A percentile compares a stretch with the other conserved stretches of the same genome.
These are phyloP conservation scores for Harpegnathos saltator DNA, from an alignment of 1,140 invertebrate species.

Conservation along the genomic window DNA sequence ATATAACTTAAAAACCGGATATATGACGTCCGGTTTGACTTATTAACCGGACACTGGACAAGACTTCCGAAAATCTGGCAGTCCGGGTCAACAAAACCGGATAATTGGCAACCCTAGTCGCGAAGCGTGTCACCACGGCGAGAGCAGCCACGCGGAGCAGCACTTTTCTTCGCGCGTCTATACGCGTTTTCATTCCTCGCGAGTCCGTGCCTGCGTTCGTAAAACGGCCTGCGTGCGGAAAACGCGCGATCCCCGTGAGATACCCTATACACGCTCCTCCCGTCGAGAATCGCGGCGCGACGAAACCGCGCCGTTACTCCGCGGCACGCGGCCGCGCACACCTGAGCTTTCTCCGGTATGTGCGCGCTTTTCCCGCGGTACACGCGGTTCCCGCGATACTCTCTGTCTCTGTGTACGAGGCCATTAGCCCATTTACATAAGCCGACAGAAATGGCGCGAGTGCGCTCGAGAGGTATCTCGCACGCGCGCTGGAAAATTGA, in stretches of 20 bases:
- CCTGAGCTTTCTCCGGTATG: slow-evolving; percentile 27
- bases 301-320: slow-evolving; percentile 22
- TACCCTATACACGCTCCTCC: not conserved
- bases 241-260: too few species aligned
- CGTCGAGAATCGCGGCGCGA: not conserved
- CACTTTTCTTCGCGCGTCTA: too few species aligned
- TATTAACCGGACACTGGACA: too few species aligned
- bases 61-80: too few species aligned
- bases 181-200: too few species aligned
- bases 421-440: slow-evolving; percentile 67
- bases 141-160: too few species aligned
- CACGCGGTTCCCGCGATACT: not conserved
- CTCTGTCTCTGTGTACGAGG: not conserved
- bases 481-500: slow-evolving; percentile 63
- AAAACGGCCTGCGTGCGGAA: too few species aligned
- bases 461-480: slow-evolving; percentile 38
- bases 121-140: too few species aligned
- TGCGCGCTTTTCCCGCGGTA: not conserved
- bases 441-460: slow-evolving; percentile 54
- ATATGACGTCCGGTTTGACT: too few species aligned
- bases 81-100: too few species aligned
- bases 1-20: too few species aligned
- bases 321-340: not conserved
- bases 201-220: not conserved
- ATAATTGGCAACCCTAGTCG: too few species aligned